A percentile compares a stretch with the other conserved stretches of the same genome.
These are phyloP conservation scores for Calephelis nemesis DNA, from an alignment of 1,140 invertebrate genomes.

Conservation along the genomic window DNA sequence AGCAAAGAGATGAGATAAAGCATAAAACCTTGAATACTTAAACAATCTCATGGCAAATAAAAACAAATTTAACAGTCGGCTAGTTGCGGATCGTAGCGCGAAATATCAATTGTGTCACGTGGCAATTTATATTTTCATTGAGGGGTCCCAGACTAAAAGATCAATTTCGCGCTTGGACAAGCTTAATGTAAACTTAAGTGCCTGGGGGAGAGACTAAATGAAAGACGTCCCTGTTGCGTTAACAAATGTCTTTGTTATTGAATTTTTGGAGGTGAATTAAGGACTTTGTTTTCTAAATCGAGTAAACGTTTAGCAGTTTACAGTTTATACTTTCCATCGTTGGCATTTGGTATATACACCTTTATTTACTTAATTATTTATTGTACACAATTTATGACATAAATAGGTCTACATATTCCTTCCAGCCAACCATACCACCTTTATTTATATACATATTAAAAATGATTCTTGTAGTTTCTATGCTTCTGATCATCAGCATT, in stretches of 20 bases:
- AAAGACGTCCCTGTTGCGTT: conserved; percentile 60
- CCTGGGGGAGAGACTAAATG: conserved; percentile 69
- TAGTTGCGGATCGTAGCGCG: conserved; percentile 26
- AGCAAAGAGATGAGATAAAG: too few relatives aligned
- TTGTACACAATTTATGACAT: too few relatives aligned
- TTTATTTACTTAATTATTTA: too few relatives aligned
- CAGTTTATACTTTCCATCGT: background rate
- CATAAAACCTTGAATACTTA: too few relatives aligned
- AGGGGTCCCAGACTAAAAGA: conserved; percentile 66
- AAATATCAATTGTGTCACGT: conserved; percentile 65
- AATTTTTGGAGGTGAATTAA: conserved; percentile 53
- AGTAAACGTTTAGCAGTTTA: background rate
- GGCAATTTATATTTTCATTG: conserved; percentile 69
- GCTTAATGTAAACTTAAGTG: conserved; percentile 76
- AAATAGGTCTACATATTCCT: too few relatives aligned
- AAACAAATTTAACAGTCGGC: conserved; percentile 30
- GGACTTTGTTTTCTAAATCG: conserved; percentile 32
- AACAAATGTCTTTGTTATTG: conserved; percentile 72
- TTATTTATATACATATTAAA: too few relatives aligned
- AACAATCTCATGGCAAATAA: conserved; percentile 19
- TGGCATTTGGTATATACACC: background rate
- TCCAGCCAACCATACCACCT: too few relatives aligned
- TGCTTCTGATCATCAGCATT: too few relatives aligned
- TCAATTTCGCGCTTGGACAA: conserved; percentile 76
- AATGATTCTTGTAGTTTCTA: too few relatives aligned